Evolutionary conservation across 2,797 vertebrate species (phyloP).

Genomic region (Sebastes diploproa): DNA sequence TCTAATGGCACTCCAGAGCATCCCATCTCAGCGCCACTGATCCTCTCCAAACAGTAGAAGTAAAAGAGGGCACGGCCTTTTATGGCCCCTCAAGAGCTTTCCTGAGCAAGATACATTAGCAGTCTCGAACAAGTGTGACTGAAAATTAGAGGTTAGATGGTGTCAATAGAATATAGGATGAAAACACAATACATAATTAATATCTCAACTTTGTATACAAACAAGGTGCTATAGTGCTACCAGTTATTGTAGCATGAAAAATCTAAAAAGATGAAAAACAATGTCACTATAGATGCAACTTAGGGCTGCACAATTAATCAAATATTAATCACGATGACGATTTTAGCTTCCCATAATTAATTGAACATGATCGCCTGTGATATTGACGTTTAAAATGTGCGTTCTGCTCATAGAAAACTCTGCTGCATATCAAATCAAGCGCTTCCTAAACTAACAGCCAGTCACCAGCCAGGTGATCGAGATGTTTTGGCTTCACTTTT

Average conservation of each 20-base stretch:
- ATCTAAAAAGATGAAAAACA: neutral
- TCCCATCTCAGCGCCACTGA: slow-evolving; percentile 35
- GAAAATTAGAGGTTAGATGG: slow-evolving; percentile 1
- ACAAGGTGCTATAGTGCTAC: neutral
- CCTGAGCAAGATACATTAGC: slow-evolving; percentile 27
- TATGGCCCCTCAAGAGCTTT: slow-evolving; percentile 30
- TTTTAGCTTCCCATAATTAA: no score
- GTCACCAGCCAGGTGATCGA: no score
- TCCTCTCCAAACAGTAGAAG: slow-evolving; percentile 38
- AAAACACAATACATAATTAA: neutral
- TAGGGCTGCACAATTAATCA: no score
- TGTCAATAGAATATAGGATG: neutral
- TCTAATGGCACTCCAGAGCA: slow-evolving; percentile 62
- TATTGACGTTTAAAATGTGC: neutral
- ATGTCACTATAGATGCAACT: neutral
- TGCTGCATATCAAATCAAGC: neutral
- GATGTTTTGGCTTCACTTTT: neutral
- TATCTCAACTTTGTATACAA: neutral
- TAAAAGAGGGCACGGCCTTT: slow-evolving; percentile 26
- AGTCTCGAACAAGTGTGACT: neutral
- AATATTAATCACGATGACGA: no score
- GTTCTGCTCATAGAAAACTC: neutral
- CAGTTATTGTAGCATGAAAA: neutral
- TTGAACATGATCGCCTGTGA: neutral
- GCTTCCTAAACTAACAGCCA: neutral